Conservation (phyloP, 2,797 vertebrate species). For the Platalea minor region DNA sequence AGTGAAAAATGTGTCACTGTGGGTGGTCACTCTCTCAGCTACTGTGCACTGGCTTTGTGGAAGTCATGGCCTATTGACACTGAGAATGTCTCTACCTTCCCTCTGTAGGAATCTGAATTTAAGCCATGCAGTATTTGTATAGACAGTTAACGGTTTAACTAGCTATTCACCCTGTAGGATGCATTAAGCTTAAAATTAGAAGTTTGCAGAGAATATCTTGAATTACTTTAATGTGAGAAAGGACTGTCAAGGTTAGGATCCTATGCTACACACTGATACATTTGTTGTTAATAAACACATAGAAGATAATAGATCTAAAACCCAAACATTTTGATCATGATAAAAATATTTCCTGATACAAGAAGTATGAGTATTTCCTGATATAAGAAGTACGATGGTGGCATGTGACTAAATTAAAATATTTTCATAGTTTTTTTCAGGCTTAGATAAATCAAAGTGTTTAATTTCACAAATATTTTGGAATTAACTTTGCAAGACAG, state of each 20-base stretch:
- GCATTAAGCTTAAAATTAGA: not conserved
- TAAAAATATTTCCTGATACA: not conserved
- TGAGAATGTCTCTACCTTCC: slow-evolving; percentile 33
- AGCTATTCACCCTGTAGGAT: slow-evolving; percentile 5
- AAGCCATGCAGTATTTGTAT: not conserved
- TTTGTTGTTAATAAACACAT: not conserved
- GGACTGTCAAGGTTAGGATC: not conserved
- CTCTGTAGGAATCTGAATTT: slow-evolving; percentile 41
- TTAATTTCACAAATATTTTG: not conserved
- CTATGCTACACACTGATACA: not conserved
- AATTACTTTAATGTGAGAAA: not conserved
- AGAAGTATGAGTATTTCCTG: not conserved
- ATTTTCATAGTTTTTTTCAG: not conserved
- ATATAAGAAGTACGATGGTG: not conserved
- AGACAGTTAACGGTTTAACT: slow-evolving; percentile 29
- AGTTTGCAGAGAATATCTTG: not conserved
- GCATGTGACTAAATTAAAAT: not conserved
- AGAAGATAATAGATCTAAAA: not conserved
- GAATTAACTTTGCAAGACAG: not conserved
- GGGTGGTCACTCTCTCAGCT: slow-evolving; percentile 49
- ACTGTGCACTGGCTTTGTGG: not conserved
- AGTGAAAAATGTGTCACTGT: slow-evolving; percentile 55
- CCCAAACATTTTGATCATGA: not conserved
- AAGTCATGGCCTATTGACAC: slow-evolving; percentile 47
- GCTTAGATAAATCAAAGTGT: not conserved